Conservation (phyloP, 2,797 vertebrate genomes). For the Malacoctenus gilli region DNA sequence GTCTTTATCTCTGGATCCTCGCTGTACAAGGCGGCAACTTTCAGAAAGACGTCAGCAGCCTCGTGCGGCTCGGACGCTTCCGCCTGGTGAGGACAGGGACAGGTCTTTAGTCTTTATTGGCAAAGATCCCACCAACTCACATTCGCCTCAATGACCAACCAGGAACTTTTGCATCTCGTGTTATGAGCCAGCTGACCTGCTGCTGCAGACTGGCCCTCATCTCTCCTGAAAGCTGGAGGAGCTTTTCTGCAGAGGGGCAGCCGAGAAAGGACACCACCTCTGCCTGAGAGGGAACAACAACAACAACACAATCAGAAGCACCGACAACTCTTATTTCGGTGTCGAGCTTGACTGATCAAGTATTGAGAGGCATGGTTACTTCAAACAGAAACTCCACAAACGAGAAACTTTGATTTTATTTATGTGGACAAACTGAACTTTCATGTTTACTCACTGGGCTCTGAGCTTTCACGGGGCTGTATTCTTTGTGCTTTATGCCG, state of each 20-base stretch:
- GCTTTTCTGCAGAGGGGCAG: constrained; percentile 88
- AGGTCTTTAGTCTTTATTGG: neutral
- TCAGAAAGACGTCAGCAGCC: constrained; percentile 86
- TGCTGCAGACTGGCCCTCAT: constrained; percentile 84
- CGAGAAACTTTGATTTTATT: too few relatives aligned
- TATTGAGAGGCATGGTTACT: too few relatives aligned
- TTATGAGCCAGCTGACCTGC: constrained; percentile 79
- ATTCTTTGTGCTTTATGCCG: constrained; percentile 49
- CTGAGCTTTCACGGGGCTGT: constrained; percentile 53
- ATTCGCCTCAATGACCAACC: too few relatives aligned
- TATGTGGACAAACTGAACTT: too few relatives aligned
- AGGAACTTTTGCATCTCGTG: too few relatives aligned
- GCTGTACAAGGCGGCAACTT: constrained; percentile 88
- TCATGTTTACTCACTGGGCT: constrained; percentile 51
- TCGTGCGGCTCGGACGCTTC: constrained; percentile 85
- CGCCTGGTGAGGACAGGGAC: constrained; percentile 74
- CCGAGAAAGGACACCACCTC: constrained; percentile 86
- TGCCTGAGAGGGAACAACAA: constrained; percentile 52
- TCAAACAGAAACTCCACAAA: too few relatives aligned
- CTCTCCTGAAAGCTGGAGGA: constrained; percentile 87
- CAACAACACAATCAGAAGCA: constrained; percentile 1
- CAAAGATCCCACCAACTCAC: too few relatives aligned
- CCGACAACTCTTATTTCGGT: too few relatives aligned
- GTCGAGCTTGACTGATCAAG: too few relatives aligned
- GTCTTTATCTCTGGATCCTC: constrained; percentile 84